Evolutionary conservation across 2,797 vertebrate species (phyloP), one percentile per base, ranked within the genome.

Genomic region (Kryptopterus vitreolus): DNA sequence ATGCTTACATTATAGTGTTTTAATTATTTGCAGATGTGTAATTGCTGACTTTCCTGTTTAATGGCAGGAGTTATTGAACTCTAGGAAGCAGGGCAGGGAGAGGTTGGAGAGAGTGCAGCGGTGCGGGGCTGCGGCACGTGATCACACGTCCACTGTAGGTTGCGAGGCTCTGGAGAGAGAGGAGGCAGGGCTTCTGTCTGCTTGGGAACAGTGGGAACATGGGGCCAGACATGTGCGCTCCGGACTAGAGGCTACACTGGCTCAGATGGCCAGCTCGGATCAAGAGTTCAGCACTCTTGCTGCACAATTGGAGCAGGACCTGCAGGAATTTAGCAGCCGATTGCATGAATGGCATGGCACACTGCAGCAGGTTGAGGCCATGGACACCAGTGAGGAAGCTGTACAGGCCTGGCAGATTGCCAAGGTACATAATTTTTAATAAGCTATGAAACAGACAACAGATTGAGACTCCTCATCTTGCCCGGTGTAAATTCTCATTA

Each of bases 121-220:
- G 43, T 94, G 95, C 77, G 95, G 95, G 0, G 93, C 93, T 0
- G 86, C 89, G 10, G 95, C 95, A 0, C 88, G 93, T 86, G 94
- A 94, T 87, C 92, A 94, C 91, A 97, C 96, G 0, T 92, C 95
- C 16, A 92, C 93, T 1, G 91, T 92, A 35, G 98, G 98, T 55
- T 93, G 95, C 46, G 95, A 96, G 90, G 92, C 92, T 3, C 86
- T 98, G 85, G 95, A 95, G 58, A 83, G 94, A 2, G 97, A 99
- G 93, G 95, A 98, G 90, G 94, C 94, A 62, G 92, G 94, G 78
- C 93, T 98, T 80, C 88, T 89, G 9, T 91, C 94, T 0, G 95
- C 95, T 58, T 99, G 97, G 96, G 92, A 94, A 85, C 96, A 96
- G 88, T 99, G 97, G 97, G 97, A 97, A 78, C 94, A 95, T 18